These are phyloP conservation scores for Gryllus longicercus DNA, from an alignment of 2,888 invertebrate species.

Conservation along the genomic window DNA sequence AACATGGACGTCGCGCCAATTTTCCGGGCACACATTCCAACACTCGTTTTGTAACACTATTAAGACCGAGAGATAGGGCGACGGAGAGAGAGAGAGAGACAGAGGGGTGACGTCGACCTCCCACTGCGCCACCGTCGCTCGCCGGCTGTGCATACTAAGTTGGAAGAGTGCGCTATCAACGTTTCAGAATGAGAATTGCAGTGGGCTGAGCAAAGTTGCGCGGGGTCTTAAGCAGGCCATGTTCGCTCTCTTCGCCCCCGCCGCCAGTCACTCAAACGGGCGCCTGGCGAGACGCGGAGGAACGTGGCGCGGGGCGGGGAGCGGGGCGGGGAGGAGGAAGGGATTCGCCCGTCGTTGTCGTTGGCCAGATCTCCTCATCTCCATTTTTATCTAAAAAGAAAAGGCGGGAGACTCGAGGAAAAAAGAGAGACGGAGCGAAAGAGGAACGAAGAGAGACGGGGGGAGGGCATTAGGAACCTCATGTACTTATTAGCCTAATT, in stretches of 20 bases:
- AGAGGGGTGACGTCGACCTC: background rate
- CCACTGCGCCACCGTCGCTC: background rate
- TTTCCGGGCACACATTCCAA: background rate
- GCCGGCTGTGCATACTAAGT: constrained; percentile 9
- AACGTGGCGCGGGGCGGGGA: too few relatives aligned
- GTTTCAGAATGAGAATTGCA: constrained; percentile 4
- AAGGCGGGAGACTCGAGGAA: background rate
- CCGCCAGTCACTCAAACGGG: constrained; percentile 17
- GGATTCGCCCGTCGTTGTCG: too few relatives aligned
- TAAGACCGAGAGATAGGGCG: constrained; percentile 17
- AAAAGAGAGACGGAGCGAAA: background rate
- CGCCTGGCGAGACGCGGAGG: background rate
- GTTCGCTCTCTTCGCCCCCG: background rate
- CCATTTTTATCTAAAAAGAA: constrained; percentile 33
- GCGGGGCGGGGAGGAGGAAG: too few relatives aligned
- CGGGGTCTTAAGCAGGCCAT: constrained; percentile 4
- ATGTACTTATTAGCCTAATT: constrained; percentile 32
- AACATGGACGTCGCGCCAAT: constrained; percentile 6
- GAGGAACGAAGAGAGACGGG: background rate
- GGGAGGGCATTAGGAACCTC: constrained; percentile 29
- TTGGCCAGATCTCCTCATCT: constrained; percentile 27
- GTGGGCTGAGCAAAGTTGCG: background rate
- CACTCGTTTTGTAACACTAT: constrained; percentile 17
- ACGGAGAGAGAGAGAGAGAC: background rate
- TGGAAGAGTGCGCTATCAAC: constrained; percentile 4